These are phyloP conservation scores for Gymnarchus niloticus DNA, from an alignment of 2,113 vertebrate genomes.

Conservation along the genomic window DNA sequence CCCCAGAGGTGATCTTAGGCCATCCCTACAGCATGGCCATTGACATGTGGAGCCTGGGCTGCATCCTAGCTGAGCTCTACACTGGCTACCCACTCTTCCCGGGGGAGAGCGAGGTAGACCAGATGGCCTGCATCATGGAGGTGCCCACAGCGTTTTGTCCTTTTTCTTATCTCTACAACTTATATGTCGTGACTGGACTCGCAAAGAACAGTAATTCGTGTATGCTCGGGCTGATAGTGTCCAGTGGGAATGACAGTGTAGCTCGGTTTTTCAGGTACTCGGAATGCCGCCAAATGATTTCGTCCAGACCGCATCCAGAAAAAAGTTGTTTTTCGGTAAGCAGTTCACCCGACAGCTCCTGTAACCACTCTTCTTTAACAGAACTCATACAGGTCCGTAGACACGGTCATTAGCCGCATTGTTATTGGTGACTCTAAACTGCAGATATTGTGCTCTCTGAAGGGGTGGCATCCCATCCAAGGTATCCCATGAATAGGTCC, in stretches of 20 bases:
- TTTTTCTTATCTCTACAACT: not conserved
- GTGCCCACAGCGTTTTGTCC: constrained; percentile 45
- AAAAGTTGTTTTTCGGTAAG: constrained; percentile 82
- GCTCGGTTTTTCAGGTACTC: constrained; percentile 66
- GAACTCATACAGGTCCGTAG: not conserved
- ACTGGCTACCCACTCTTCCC: constrained; percentile 84
- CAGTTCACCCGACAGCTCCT: not conserved
- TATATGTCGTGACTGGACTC: not conserved
- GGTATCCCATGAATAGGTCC: too few relatives aligned
- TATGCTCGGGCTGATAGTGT: not conserved
- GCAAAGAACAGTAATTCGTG: not conserved
- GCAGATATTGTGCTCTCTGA: not conserved
- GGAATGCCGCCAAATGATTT: constrained; percentile 81
- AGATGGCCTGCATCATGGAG: constrained; percentile 94
- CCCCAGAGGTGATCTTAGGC: constrained; percentile 89
- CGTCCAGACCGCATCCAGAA: constrained; percentile 77
- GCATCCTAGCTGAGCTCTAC: constrained; percentile 84
- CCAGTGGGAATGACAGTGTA: not conserved
- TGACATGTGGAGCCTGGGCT: constrained; percentile 95
- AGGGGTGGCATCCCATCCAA: not conserved
- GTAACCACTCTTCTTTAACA: not conserved
- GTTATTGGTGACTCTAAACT: not conserved
- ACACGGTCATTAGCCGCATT: too few relatives aligned
- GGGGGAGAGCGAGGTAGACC: constrained; percentile 85
- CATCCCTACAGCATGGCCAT: constrained; percentile 88